Evolutionary conservation across 2,888 invertebrate species (phyloP).

Genomic region (Hofmannophila pseudospretella): DNA sequence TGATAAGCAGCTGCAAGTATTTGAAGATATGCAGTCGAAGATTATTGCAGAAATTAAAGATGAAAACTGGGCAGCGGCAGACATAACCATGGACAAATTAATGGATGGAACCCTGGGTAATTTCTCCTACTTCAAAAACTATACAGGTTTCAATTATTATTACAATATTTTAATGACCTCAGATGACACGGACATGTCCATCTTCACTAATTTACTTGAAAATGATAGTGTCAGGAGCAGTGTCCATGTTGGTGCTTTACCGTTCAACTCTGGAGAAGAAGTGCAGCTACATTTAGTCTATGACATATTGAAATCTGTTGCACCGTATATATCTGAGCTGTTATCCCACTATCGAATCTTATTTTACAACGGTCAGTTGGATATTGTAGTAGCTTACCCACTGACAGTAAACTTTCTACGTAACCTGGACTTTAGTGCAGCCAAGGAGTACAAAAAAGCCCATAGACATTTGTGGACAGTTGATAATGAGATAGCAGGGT

Average conservation of each 20-base stretch:
- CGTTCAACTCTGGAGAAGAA: slow-evolving; percentile 61
- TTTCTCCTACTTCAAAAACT: slow-evolving; percentile 76
- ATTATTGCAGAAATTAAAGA: slow-evolving; percentile 77
- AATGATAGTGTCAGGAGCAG: slow-evolving; percentile 61
- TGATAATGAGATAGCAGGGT: slow-evolving; percentile 83
- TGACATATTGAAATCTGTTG: slow-evolving; percentile 80
- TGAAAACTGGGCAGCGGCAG: slow-evolving; percentile 81
- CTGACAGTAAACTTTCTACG: slow-evolving; percentile 81
- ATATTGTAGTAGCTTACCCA: slow-evolving; percentile 80
- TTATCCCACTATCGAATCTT: slow-evolving; percentile 73
- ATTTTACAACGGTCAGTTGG: slow-evolving; percentile 82
- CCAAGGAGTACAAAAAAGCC: slow-evolving; percentile 80
- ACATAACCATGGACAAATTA: slow-evolving; percentile 82
- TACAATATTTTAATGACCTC: slow-evolving; percentile 81
- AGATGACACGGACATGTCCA: slow-evolving; percentile 51
- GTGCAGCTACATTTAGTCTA: slow-evolving; percentile 71
- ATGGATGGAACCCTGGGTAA: slow-evolving; percentile 64
- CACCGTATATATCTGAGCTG: slow-evolving; percentile 55
- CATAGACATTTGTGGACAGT: slow-evolving; percentile 82
- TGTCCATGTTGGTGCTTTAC: slow-evolving; percentile 80
- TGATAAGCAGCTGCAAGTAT: slow-evolving; percentile 64
- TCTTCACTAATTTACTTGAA: slow-evolving; percentile 44
- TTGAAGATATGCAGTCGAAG: slow-evolving; percentile 78
- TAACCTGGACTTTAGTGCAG: slow-evolving; percentile 80
- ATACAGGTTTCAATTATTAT: slow-evolving; percentile 86